Evolutionary conservation across 2,797 vertebrate genomes (phyloP).

Genomic region (Sebastes oblongus): DNA sequence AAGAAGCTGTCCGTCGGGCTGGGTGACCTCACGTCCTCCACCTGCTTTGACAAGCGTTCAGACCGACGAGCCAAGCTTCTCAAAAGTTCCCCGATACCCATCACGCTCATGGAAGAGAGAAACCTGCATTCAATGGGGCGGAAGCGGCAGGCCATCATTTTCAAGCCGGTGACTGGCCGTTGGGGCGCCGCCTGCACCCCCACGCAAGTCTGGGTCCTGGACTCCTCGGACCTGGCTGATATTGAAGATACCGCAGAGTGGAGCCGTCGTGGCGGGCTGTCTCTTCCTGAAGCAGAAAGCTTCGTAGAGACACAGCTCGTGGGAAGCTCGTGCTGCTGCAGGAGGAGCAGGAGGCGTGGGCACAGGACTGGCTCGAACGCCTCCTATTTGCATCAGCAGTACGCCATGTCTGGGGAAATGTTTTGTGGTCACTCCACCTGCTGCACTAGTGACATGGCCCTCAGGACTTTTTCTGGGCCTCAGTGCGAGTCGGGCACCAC

Average conservation of each 20-base stretch:
- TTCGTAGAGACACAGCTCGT: conserved; percentile 81
- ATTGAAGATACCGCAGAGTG: conserved; percentile 96
- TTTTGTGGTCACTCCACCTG: conserved; percentile 93
- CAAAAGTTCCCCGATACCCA: conserved; percentile 69
- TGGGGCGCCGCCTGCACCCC: conserved; percentile 60
- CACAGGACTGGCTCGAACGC: conserved; percentile 86
- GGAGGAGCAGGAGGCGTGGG: conserved; percentile 83
- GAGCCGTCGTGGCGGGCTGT: conserved; percentile 80
- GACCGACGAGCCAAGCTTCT: conserved; percentile 80
- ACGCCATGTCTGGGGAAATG: conserved; percentile 82
- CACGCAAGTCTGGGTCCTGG: conserved; percentile 88
- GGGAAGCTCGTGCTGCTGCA: conserved; percentile 83
- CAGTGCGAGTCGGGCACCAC: conserved; percentile 79
- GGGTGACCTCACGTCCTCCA: conserved; percentile 82
- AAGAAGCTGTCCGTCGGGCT: conserved; percentile 90
- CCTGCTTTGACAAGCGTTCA: conserved; percentile 74
- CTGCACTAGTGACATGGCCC: conserved; percentile 83
- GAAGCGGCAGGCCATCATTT: conserved; percentile 75
- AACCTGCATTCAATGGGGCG: conserved; percentile 50
- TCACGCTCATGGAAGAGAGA: conserved; percentile 76
- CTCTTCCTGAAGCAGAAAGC: conserved; percentile 71
- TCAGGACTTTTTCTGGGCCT: conserved; percentile 87
- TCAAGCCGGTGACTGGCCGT: conserved; percentile 69
- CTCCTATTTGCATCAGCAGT: conserved; percentile 88
- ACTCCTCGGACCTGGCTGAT: conserved; percentile 88